A percentile compares a stretch with the other conserved stretches of the same genome.
Evolutionary conservation across 1,140 invertebrate species (phyloP).

Genomic region (Charaxes varanes): DNA sequence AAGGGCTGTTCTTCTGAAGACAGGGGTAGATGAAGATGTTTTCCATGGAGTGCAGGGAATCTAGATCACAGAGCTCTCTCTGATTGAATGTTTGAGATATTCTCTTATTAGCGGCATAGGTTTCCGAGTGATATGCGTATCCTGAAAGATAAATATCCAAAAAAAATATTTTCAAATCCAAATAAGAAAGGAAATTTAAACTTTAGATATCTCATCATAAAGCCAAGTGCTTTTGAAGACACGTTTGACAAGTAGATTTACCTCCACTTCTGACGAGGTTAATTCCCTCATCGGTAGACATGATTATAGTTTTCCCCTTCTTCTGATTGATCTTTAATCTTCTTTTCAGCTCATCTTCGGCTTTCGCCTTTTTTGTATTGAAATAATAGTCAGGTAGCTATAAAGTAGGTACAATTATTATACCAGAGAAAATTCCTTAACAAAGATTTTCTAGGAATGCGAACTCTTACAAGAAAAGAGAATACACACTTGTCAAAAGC

Average conservation of each 20-base stretch:
- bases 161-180: too few species aligned
- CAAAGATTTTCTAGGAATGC: too few species aligned
- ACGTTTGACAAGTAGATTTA: too few species aligned
- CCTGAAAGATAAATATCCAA: too few species aligned
- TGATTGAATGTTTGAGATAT: constrained; percentile 38
- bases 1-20: constrained; percentile 44
- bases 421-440: too few species aligned
- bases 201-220: too few species aligned
- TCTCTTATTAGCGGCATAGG: constrained; percentile 27
- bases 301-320: constrained; percentile 32
- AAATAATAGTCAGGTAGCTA: constrained; percentile 45
- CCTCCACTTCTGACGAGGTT: constrained; percentile 53
- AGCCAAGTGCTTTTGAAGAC: too few species aligned
- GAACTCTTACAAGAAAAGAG: too few species aligned
- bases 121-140: constrained; percentile 39
- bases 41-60: constrained; percentile 28
- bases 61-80: constrained; percentile 40
- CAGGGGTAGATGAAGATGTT: constrained; percentile 19
- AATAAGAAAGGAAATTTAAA: too few species aligned
- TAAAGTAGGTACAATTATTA: too few species aligned
- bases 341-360: constrained; percentile 47
- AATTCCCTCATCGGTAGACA: constrained; percentile 38
- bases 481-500: too few species aligned
- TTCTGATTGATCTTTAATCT: constrained; percentile 50
- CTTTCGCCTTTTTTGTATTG: constrained; percentile 33